phyloP scores from a whole-genome alignment of 2,888 invertebrate genomes.

The Netelia fuscicornis region DNA sequence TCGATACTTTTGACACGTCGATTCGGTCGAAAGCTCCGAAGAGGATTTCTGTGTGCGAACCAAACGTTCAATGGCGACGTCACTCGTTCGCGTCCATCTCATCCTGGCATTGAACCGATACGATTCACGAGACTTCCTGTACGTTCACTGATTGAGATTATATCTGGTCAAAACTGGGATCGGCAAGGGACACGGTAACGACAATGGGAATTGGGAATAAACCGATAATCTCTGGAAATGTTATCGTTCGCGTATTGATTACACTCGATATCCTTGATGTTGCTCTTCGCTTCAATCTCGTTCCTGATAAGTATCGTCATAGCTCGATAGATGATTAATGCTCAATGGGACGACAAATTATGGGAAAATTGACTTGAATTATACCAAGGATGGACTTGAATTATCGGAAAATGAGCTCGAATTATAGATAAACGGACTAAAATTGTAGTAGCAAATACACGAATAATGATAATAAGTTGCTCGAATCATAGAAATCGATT shows the following conservation, averaged over 20 bases:
- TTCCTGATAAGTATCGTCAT: not conserved
- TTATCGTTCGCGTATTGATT: not conserved
- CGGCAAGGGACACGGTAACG: not conserved
- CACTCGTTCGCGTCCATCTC: not conserved
- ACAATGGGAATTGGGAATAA: not conserved
- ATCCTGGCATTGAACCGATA: not conserved
- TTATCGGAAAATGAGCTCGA: too few species aligned
- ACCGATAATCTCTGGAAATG: not conserved
- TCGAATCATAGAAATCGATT: too few species aligned
- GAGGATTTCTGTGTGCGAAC: not conserved
- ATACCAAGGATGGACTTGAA: too few species aligned
- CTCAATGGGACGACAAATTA: not conserved
- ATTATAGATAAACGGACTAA: too few species aligned
- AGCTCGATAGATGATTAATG: not conserved
- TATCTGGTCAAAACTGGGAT: not conserved
- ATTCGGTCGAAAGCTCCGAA: not conserved
- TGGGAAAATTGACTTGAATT: too few species aligned
- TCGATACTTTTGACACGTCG: not conserved
- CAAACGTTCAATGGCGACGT: not conserved
- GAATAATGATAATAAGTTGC: too few species aligned
- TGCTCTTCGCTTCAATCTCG: not conserved
- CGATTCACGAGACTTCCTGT: not conserved
- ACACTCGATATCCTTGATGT: conserved; percentile 5
- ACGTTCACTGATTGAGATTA: too few species aligned
- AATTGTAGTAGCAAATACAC: too few species aligned